Conservation (phyloP, 2,113 vertebrate species). For the Otis tarda region DNA sequence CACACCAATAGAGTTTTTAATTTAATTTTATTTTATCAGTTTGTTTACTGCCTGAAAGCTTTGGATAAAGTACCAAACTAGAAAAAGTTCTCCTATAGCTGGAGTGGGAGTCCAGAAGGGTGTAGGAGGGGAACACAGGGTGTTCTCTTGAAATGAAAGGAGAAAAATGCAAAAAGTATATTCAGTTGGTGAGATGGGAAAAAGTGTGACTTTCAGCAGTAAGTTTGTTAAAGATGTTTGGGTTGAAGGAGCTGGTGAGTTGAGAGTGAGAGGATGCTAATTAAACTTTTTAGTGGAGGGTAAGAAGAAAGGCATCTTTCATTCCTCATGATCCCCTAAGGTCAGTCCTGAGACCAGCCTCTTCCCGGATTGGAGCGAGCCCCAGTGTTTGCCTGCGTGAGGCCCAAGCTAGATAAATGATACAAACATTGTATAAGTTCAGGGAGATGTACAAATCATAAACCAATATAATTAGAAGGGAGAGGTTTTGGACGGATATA, state of each 20-base stretch:
- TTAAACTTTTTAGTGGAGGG: background rate
- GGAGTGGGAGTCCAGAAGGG: background rate
- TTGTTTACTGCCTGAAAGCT: constrained; percentile 63
- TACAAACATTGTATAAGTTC: constrained; percentile 14
- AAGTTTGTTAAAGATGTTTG: background rate
- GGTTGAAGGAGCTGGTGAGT: background rate
- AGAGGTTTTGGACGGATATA: constrained; percentile 72
- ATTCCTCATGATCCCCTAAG: background rate
- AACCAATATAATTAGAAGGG: constrained; percentile 74
- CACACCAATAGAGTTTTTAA: constrained; percentile 53
- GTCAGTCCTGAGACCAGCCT: background rate
- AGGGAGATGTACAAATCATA: constrained; percentile 64
- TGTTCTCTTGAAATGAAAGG: background rate
- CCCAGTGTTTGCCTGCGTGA: background rate
- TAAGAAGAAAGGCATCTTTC: background rate
- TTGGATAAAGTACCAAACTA: constrained; percentile 9
- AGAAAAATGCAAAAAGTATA: background rate
- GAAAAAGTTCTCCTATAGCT: background rate
- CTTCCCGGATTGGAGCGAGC: background rate
- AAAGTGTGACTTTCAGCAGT: background rate
- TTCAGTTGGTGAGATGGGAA: background rate
- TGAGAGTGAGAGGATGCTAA: background rate
- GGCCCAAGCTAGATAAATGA: constrained; percentile 57
- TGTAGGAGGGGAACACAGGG: background rate
- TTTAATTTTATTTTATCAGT: constrained; percentile 58